These are phyloP conservation scores for Tipula lateralis DNA, from an alignment of 2,888 invertebrate species.

Conservation along the genomic window DNA sequence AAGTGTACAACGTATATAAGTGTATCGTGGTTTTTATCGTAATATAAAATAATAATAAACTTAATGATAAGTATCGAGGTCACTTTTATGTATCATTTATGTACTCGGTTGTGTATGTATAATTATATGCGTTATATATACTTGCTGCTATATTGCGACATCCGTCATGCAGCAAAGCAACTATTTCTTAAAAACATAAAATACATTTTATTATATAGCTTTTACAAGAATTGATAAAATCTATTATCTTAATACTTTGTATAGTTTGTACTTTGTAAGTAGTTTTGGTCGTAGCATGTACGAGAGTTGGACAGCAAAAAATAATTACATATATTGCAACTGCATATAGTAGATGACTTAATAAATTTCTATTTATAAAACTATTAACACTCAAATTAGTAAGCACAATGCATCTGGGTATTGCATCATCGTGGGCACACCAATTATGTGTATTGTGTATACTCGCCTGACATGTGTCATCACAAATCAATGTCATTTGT, in stretches of 20 bases:
- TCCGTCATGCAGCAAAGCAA: not conserved
- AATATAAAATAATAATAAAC: no score
- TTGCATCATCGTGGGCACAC: not conserved
- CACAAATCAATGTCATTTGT: not conserved
- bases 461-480: not conserved
- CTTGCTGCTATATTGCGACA: no score
- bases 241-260: not conserved
- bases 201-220: not conserved
- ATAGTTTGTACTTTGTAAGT: not conserved
- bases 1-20: no score
- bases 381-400: not conserved
- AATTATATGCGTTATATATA: no score
- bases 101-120: no score
- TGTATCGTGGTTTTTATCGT: no score
- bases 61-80: no score
- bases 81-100: no score
- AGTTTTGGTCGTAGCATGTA: not conserved
- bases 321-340: not conserved
- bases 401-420: not conserved
- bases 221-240: slow-evolving; percentile 1
- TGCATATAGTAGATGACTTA: not conserved
- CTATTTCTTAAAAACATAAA: not conserved
- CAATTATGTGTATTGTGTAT: not conserved
- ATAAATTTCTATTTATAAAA: not conserved
- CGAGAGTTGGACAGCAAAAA: not conserved